Percentiles rank a stretch among this genome's conserved stretches.
These are phyloP conservation scores for Drosophila mettleri DNA, from an alignment of 2,888 invertebrate genomes.

Conservation along the genomic window DNA sequence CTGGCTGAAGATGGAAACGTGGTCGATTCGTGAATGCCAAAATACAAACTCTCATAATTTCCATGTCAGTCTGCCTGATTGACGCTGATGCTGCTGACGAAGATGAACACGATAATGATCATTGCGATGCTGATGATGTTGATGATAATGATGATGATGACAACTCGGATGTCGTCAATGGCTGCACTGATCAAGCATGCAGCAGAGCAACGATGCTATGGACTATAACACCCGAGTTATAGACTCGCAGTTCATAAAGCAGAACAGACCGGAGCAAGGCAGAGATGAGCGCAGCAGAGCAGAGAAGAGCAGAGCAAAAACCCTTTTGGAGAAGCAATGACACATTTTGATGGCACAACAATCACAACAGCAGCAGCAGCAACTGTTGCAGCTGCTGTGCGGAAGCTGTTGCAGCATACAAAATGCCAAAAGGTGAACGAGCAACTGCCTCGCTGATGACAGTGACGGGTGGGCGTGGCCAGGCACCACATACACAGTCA, in stretches of 20 bases:
- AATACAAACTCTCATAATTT: constrained; percentile 71
- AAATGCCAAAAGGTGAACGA: constrained; percentile 55
- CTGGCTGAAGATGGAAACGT: constrained; percentile 37
- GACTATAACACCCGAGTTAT: constrained; percentile 22
- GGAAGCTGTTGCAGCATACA: constrained; percentile 53
- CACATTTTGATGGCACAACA: constrained; percentile 63
- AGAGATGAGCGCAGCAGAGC: neutral
- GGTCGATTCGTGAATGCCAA: constrained; percentile 62
- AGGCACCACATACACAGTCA: constrained; percentile 25
- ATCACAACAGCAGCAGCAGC: constrained; percentile 46
- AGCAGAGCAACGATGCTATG: constrained; percentile 20
- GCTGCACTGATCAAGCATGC: constrained; percentile 36
- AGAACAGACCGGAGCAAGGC: neutral
- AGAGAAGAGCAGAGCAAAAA: constrained; percentile 3
- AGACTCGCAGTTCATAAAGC: constrained; percentile 19
- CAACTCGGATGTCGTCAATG: constrained; percentile 37
- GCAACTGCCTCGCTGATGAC: constrained; percentile 25
- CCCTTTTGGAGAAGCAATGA: constrained; percentile 52
- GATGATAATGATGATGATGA: constrained; percentile 1
- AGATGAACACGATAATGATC: constrained; percentile 15
- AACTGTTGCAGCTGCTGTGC: constrained; percentile 34
- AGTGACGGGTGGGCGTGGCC: neutral
- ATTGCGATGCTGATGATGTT: constrained; percentile 12
- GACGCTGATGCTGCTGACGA: constrained; percentile 55
- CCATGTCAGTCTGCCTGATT: constrained; percentile 65